Base-by-base conservation (phyloP, 2,797 vertebrate genomes). In the Callimico goeldii region DNA sequence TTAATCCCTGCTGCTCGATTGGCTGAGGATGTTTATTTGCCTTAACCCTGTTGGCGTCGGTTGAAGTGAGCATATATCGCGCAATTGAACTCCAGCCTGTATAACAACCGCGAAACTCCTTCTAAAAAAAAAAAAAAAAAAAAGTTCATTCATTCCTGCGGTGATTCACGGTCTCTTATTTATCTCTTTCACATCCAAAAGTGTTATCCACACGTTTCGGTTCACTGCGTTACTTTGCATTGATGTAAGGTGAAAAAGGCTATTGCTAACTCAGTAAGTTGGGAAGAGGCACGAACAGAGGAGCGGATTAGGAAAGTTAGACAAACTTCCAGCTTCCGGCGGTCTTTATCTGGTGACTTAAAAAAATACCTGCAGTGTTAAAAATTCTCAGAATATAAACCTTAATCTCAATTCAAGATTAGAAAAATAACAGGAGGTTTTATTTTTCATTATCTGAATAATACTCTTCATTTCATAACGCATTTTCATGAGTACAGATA, bases 201-300 rank as follows among this genome's bases (percentile, higher is more conserved):
- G 77, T 90, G 58, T 41, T 82, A 95, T 58, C 43, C 33, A 61
- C 76, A 81, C 33, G 17, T 80, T 36, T 72, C 33, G 14, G 52
- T 84, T 75, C 43, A 36, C 79, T 39, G 26, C 82, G 52, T 64
- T 75, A 22, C 3, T 83, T 89, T 46, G 8, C 81, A 41, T 92
- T 79, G 76, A 19, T 77, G 79, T 88, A 72, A 90, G 72, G 82
- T 83, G 72, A 81, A 91, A 89, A 46, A 64, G 85, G 3, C 39
- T 77, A 41, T 92, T 95, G 92, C 70, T 81, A 87, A 91, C 48
- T 87, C 67, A 57, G 39, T 73, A 91, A 86, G 26, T 55, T 94
- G 64, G 75, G 3, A 95, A 87, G 70, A 90, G 50, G 61, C 87
- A 36, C 75, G 39, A 73, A 55, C 24, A 46, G 30, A 75, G 48